phyloP scores from a whole-genome alignment of 2,113 vertebrate genomes.

The Callorhinus ursinus region DNA sequence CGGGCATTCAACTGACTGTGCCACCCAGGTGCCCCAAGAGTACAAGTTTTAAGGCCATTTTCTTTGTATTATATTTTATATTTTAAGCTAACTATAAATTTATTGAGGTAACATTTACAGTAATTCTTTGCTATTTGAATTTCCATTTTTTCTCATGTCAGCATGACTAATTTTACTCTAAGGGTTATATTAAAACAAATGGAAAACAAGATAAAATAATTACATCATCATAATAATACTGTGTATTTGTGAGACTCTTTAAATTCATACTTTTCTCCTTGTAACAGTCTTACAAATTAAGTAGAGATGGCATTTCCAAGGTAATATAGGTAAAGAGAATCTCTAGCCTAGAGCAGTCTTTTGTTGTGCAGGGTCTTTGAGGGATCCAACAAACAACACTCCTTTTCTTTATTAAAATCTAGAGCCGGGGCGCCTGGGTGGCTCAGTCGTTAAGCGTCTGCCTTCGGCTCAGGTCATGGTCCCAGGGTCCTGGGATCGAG shows the following conservation, averaged over 20 bases:
- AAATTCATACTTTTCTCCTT: constrained; percentile 36
- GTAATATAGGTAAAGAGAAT: constrained; percentile 24
- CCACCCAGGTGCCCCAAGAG: background rate
- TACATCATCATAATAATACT: background rate
- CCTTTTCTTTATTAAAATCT: constrained; percentile 31
- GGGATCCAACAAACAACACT: background rate
- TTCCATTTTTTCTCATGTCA: constrained; percentile 2
- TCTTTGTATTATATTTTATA: background rate
- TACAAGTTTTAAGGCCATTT: background rate
- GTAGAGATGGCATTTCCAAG: background rate
- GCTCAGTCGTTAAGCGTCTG: too few relatives aligned
- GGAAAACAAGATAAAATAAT: background rate
- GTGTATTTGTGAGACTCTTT: constrained; percentile 1
- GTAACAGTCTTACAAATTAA: constrained; percentile 41
- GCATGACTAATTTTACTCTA: background rate
- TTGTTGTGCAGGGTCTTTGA: background rate
- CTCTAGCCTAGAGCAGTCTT: background rate
- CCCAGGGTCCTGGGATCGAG: too few relatives aligned
- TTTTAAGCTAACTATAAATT: constrained; percentile 49
- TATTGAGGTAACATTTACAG: background rate
- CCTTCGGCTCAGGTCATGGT: too few relatives aligned
- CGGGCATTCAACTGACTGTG: background rate
- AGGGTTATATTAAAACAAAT: background rate
- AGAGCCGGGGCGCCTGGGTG: too few relatives aligned
- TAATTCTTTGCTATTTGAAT: constrained; percentile 24